These are phyloP conservation scores for Drosophila buzzatii DNA, from an alignment of 2,888 invertebrate species.

Conservation along the genomic window DNA sequence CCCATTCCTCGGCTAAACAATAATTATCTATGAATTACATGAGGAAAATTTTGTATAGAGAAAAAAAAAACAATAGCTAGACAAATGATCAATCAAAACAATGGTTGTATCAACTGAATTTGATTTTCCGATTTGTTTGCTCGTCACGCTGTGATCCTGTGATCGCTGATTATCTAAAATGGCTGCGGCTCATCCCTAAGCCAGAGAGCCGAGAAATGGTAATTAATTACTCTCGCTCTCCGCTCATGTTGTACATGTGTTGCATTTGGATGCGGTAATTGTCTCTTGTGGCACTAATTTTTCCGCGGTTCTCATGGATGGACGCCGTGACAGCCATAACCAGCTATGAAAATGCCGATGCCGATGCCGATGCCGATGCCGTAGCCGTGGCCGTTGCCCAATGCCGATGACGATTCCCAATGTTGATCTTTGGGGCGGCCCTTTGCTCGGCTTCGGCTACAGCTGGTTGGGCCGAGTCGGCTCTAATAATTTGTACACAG, in stretches of 20 bases:
- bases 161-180: slow-evolving; percentile 36
- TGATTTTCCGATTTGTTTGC: slow-evolving; percentile 9
- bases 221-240: slow-evolving; percentile 37
- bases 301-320: slow-evolving; percentile 52
- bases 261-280: slow-evolving; percentile 57
- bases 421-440: slow-evolving; percentile 1
- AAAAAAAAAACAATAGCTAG: neutral
- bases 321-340: slow-evolving; percentile 60
- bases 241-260: slow-evolving; percentile 13
- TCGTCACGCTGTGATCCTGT: slow-evolving; percentile 49
- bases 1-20: neutral
- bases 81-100: slow-evolving; percentile 41
- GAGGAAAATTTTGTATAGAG: neutral
- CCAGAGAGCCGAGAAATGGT: slow-evolving; percentile 24
- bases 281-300: slow-evolving; percentile 54
- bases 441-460: slow-evolving; percentile 20
- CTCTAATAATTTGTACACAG: slow-evolving; percentile 55
- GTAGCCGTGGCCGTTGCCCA: slow-evolving; percentile 13
- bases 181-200: slow-evolving; percentile 23
- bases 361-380: slow-evolving; percentile 11
- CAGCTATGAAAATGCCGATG: slow-evolving; percentile 54
- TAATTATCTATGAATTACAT: slow-evolving; percentile 6
- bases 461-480: slow-evolving; percentile 4
- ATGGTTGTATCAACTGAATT: slow-evolving; percentile 10
- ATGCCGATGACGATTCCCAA: slow-evolving; percentile 6